A percentile compares a stretch with the other conserved stretches of the same genome.
Evolutionary conservation across 2,113 vertebrate species (phyloP).

Genomic region (Malurus elegans): DNA sequence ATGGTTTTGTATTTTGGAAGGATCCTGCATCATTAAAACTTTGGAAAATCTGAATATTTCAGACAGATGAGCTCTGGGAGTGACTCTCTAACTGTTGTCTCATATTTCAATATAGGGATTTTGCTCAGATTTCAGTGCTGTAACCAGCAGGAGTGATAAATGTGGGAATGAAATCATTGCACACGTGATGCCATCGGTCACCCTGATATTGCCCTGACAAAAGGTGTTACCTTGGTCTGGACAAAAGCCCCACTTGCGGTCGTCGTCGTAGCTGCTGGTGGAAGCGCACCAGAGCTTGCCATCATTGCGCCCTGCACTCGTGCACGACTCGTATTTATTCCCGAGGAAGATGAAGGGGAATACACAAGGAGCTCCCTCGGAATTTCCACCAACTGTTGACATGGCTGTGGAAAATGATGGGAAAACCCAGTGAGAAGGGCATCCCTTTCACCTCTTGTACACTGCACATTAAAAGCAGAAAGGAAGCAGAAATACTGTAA

Average conservation of each 20-base stretch:
- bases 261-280: slow-evolving; percentile 88
- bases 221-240: slow-evolving; percentile 85
- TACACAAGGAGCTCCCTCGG: slow-evolving; percentile 87
- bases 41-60: not conserved
- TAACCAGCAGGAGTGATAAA: not conserved
- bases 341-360: slow-evolving; percentile 95
- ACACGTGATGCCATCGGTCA: fast-evolving
- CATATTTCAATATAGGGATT: fast-evolving
- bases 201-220: not conserved
- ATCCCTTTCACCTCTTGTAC: not conserved
- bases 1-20: not conserved
- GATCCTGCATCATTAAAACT: not conserved
- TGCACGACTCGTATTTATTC: slow-evolving; percentile 88
- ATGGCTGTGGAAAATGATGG: slow-evolving; percentile 74
- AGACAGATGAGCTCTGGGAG: not conserved
- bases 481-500: not conserved
- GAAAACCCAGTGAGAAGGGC: not conserved
- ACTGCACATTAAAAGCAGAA: not conserved
- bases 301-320: slow-evolving; percentile 85
- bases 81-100: not conserved
- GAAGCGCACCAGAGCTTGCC: slow-evolving; percentile 90
- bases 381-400: slow-evolving; percentile 94
- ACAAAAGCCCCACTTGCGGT: slow-evolving; percentile 98
- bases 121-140: not conserved
- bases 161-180: fast-evolving